A percentile compares a stretch with the other conserved stretches of the same genome.
These are phyloP conservation scores for Acanthosoma haemorrhoidale DNA, from an alignment of 2,888 invertebrate species.

Conservation along the genomic window DNA sequence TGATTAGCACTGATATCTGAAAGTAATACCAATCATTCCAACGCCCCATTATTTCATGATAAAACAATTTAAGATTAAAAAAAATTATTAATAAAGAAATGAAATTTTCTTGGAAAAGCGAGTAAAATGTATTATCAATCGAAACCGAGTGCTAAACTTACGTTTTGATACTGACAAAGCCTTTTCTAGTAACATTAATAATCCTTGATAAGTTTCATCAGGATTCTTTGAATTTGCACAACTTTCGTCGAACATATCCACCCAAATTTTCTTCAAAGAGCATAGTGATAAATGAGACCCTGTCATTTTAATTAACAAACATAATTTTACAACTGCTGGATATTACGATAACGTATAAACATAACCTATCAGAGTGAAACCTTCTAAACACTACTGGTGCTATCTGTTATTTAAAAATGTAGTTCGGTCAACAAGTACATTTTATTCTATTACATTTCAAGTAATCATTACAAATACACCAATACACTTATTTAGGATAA, in stretches of 20 bases:
- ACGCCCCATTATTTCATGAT: not conserved
- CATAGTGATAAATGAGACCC: not conserved
- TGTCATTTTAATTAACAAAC: not conserved
- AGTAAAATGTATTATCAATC: not conserved
- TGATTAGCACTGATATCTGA: conserved; percentile 24
- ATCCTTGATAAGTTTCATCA: conserved; percentile 20
- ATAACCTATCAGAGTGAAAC: not conserved
- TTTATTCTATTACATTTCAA: not conserved
- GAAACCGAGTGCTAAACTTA: no score
- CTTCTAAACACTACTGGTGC: not conserved
- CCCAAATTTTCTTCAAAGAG: conserved; percentile 14
- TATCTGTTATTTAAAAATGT: not conserved
- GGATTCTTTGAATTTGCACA: not conserved
- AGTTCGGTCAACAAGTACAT: not conserved
- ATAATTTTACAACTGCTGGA: not conserved
- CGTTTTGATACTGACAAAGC: conserved; percentile 25
- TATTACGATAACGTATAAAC: not conserved
- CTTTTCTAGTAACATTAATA: conserved; percentile 32
- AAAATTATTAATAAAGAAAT: not conserved
- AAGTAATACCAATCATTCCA: conserved; percentile 14
- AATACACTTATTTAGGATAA: not conserved
- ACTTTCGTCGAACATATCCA: conserved; percentile 2
- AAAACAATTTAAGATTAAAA: not conserved
- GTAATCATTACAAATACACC: not conserved
- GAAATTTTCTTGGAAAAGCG: not conserved